A percentile compares a stretch with the other conserved stretches of the same genome.
phyloP scores from a whole-genome alignment of 2,888 invertebrate genomes.

The Aricia artaxerxes region DNA sequence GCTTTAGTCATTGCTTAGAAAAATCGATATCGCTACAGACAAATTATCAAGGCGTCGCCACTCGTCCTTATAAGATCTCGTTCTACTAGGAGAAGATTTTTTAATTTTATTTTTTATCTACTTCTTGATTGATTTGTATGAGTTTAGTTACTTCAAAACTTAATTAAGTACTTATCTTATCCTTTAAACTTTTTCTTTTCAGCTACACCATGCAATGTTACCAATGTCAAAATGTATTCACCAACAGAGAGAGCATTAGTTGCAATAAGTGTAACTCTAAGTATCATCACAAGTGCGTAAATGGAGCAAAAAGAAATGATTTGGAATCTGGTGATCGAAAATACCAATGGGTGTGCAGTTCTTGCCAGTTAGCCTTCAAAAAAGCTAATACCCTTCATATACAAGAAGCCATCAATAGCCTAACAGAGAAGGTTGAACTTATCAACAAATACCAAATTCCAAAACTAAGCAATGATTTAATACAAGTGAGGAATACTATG shows the following conservation, averaged over 20 bases:
- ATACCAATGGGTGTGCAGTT: constrained; percentile 59
- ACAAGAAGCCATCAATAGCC: constrained; percentile 47
- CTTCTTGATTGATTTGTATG: too few species aligned
- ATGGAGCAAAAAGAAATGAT: constrained; percentile 44
- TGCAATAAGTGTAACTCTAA: constrained; percentile 54
- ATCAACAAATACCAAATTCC: constrained; percentile 67
- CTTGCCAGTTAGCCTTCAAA: constrained; percentile 52
- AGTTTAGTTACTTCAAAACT: too few species aligned
- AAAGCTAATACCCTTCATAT: constrained; percentile 41
- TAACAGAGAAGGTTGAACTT: constrained; percentile 63
- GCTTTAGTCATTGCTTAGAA: too few species aligned
- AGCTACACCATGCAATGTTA: constrained; percentile 45
- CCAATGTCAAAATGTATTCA: constrained; percentile 53
- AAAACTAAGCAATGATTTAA: constrained; percentile 58
- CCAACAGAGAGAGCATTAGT: constrained; percentile 50
- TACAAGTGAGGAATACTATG: constrained; percentile 54
- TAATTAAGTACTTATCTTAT: too few species aligned
- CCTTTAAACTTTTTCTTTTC: neutral
- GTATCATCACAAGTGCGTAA: constrained; percentile 49
- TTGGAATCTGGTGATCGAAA: constrained; percentile 54
- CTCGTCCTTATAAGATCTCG: too few species aligned
- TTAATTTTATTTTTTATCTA: too few species aligned
- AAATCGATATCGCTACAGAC: too few species aligned
- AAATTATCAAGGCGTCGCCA: neutral
- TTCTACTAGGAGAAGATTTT: too few species aligned